Evolutionary conservation across 2,797 vertebrate species (phyloP).

Genomic region (Ceryle rudis): DNA sequence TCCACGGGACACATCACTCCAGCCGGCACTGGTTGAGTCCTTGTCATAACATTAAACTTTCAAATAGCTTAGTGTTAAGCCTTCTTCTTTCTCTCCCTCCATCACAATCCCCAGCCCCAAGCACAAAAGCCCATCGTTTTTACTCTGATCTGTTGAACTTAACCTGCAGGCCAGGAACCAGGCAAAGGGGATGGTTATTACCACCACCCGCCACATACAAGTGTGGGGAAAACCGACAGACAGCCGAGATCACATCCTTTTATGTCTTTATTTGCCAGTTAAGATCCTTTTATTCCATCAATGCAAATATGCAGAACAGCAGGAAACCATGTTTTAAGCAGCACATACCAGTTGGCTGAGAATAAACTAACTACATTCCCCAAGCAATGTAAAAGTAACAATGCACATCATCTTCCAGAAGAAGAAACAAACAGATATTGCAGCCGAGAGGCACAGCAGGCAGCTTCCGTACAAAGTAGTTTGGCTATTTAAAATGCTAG

Average conservation of each 20-base stretch:
- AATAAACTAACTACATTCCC: constrained; percentile 65
- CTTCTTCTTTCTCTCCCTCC: not conserved
- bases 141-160: not conserved
- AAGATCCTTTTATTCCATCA: constrained; percentile 70
- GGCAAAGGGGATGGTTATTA: not conserved
- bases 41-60: not conserved
- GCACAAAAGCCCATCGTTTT: not conserved
- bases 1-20: not conserved
- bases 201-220: not conserved
- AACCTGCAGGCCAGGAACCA: not conserved
- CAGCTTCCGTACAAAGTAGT: constrained; percentile 55
- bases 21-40: not conserved
- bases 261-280: constrained; percentile 76
- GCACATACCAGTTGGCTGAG: constrained; percentile 66
- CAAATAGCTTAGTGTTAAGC: not conserved
- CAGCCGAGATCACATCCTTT: constrained; percentile 42
- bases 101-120: not conserved
- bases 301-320: constrained; percentile 62
- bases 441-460: constrained; percentile 31
- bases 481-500: constrained; percentile 69
- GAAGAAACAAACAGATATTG: constrained; percentile 39
- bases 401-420: constrained; percentile 57
- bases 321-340: constrained; percentile 68
- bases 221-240: not conserved
- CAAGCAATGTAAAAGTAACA: constrained; percentile 62